Conservation (phyloP, 2,888 invertebrate genomes). For the Rhimphoctona megacephalus region DNA sequence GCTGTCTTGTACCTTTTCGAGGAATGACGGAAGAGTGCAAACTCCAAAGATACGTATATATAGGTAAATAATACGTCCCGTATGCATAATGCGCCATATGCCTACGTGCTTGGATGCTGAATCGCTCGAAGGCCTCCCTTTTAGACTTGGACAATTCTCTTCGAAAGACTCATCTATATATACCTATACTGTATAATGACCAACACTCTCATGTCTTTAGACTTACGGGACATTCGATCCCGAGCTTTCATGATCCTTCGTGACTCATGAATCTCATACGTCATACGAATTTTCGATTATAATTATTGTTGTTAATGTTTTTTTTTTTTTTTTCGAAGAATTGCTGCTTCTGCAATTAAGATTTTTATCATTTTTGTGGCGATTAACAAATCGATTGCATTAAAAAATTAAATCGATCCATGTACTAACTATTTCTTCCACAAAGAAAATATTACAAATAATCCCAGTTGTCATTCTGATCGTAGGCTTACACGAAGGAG, state of each 20-base stretch:
- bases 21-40: constrained; percentile 56
- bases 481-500: neutral
- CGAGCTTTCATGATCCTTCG: constrained; percentile 22
- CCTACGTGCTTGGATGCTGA: constrained; percentile 56
- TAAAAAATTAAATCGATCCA: too few species aligned
- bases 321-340: neutral
- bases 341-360: neutral
- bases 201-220: neutral
- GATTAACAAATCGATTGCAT: too few species aligned
- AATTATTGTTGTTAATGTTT: neutral
- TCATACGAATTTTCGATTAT: neutral
- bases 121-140: constrained; percentile 56
- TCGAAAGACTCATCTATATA: neutral
- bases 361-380: neutral
- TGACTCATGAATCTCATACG: neutral
- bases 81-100: constrained; percentile 34
- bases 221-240: constrained; percentile 46
- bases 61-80: constrained; percentile 13
- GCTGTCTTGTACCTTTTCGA: constrained; percentile 26
- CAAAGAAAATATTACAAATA: neutral
- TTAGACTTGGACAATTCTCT: constrained; percentile 13
- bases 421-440: too few species aligned
- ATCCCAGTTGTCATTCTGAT: neutral
- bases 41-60: constrained; percentile 44
- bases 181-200: constrained; percentile 14